Evolutionary conservation across 2,797 vertebrate species (phyloP).

Genomic region (Chloroceryle amazona): DNA sequence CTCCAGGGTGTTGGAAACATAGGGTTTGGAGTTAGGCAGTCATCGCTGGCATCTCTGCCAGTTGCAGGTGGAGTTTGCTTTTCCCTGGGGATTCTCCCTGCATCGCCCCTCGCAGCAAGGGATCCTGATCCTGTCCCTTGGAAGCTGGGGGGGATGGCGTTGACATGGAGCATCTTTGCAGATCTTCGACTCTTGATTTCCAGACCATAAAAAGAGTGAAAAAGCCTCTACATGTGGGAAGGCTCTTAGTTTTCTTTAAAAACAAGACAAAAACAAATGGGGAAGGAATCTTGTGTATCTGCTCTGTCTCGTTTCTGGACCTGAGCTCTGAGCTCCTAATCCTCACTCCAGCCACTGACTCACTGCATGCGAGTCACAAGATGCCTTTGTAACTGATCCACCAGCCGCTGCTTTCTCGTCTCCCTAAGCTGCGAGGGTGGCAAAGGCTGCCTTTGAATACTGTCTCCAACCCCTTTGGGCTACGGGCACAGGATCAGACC

Average conservation of each 20-base stretch:
- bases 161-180: fast-evolving
- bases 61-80: not conserved
- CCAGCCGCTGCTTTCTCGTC: not conserved
- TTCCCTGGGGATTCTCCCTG: not conserved
- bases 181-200: not conserved
- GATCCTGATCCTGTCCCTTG: not conserved
- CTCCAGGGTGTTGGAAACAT: not conserved
- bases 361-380: conserved; percentile 40
- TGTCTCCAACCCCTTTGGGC: not conserved
- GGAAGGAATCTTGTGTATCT: not conserved
- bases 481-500: not conserved
- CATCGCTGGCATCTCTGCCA: not conserved
- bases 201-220: not conserved
- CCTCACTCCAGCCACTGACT: conserved; percentile 54
- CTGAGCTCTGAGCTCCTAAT: conserved; percentile 27
- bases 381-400: not conserved
- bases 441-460: not conserved
- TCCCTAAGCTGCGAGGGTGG: not conserved
- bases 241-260: not conserved
- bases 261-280: not conserved
- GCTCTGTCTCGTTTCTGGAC: conserved; percentile 23
- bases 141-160: not conserved
- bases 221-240: not conserved
- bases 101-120: not conserved
- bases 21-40: not conserved